Base-by-base conservation (phyloP, 2,797 vertebrate genomes). In the Sebastolobus alascanus region DNA sequence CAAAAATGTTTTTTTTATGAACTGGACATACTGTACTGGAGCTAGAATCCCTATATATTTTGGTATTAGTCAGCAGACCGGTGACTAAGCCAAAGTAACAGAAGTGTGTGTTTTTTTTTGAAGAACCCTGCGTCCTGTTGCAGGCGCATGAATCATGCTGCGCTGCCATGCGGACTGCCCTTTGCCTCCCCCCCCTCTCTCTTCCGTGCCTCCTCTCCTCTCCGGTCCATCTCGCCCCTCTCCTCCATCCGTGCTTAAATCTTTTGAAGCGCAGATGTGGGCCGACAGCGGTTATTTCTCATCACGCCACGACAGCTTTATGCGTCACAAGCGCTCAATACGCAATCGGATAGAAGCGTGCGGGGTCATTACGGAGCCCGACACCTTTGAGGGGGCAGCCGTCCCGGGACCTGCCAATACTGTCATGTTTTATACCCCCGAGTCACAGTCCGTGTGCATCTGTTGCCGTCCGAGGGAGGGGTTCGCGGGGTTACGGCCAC, bases 251-350 rank as follows among this genome's bases (percentile, higher is more conserved):
- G 60, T 69, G 89, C 92, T 95, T 96, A 96, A 96, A 96, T 97
- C 95, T 94, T 90, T 83, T 91, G 91, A 92, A 94, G 92, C 86
- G 78, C 90, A 89, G 70, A 96, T 96, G 85, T 87, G 85, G 93
- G 91, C 93, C 95, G 97, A 96, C 96, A 96, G 94, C 83, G 94
- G 94, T 95, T 96, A 96, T 97, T 96, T 96, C 95, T 97, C 96
- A 96, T 93, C 92, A 90, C 85, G 86, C 91, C 88, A 70, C 87
- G 85, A 89, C 93, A 95, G 93, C 94, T 97, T 96, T 94, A 94
- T 93, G 93, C 97, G 96, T 96, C 97, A 95, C 94, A 93, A 95
- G 93, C 84, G 84, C 90, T 97, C 96, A 96, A 93, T 95, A 93
- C 92, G 68, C 87, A 87, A 87, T 92, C 90, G 95, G 93, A 94